Evolutionary conservation across 2,797 vertebrate species (phyloP).

Genomic region (Argentina silus): DNA sequence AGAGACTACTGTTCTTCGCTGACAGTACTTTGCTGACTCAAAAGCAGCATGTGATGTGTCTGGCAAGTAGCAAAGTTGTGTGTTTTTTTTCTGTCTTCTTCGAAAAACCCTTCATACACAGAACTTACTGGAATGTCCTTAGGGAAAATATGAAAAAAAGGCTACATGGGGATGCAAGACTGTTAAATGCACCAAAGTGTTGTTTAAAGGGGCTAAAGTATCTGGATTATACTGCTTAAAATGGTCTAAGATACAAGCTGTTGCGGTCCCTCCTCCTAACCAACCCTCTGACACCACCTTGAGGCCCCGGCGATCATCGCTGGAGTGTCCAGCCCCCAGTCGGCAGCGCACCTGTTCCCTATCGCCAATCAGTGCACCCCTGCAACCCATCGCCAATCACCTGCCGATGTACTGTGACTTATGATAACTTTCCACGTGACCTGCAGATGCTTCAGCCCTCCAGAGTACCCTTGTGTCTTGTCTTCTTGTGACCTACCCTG

Average conservation of each 20-base stretch:
- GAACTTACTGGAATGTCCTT: conserved; percentile 83
- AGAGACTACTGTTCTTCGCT: conserved; percentile 87
- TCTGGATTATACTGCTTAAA: not conserved
- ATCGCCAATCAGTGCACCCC: no score
- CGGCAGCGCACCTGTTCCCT: no score
- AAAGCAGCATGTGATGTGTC: conserved; percentile 87
- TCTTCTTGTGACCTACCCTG: no score
- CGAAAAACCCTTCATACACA: conserved; percentile 83
- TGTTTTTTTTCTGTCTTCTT: conserved; percentile 60
- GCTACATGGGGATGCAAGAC: not conserved
- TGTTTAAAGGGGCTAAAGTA: not conserved
- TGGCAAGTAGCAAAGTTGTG: conserved; percentile 80
- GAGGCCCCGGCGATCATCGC: no score
- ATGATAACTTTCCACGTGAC: no score
- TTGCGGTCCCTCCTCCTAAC: no score
- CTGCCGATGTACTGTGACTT: no score
- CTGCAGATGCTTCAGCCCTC: no score
- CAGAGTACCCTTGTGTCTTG: no score
- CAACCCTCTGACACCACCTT: no score
- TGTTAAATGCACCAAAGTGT: not conserved
- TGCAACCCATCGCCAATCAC: no score
- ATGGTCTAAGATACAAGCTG: not conserved
- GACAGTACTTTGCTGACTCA: conserved; percentile 90
- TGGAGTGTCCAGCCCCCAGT: no score
- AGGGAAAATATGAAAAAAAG: not conserved